Evolutionary conservation across 2,113 vertebrate species (phyloP).

Genomic region (Mellivora capensis): DNA sequence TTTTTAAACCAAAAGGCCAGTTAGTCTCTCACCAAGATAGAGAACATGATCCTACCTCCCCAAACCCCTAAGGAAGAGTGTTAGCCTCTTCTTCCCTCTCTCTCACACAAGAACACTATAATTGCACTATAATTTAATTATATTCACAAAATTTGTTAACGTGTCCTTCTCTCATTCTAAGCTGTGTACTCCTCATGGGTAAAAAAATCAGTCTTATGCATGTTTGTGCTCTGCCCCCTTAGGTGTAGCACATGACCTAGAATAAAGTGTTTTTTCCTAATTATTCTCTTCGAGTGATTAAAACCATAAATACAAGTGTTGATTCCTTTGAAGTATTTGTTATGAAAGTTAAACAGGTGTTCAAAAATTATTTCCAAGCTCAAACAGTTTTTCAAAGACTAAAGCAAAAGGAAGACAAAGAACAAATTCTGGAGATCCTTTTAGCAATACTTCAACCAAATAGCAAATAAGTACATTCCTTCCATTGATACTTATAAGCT

Average conservation of each 20-base stretch:
- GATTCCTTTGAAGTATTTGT: constrained; percentile 23
- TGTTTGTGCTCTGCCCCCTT: not conserved
- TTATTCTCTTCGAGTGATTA: not conserved
- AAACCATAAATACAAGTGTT: not conserved
- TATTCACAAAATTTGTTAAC: not conserved
- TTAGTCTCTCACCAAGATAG: not conserved
- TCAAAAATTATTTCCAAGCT: constrained; percentile 13
- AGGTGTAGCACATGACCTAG: not conserved
- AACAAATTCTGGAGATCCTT: not conserved
- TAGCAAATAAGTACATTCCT: not conserved
- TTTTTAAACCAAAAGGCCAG: not conserved
- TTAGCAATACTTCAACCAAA: not conserved
- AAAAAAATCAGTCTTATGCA: not conserved
- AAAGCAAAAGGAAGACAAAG: not conserved
- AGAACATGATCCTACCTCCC: not conserved
- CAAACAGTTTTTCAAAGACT: not conserved
- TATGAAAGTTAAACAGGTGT: not conserved
- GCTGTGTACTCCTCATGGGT: not conserved
- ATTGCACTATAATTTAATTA: not conserved
- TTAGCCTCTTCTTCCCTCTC: not conserved
- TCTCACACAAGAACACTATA: not conserved
- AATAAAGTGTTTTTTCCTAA: not conserved
- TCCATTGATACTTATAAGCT: not conserved
- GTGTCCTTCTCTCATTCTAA: not conserved
- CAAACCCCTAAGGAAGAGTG: not conserved